These are phyloP conservation scores for Drepana falcataria DNA, from an alignment of 2,888 invertebrate genomes.

Conservation along the genomic window DNA sequence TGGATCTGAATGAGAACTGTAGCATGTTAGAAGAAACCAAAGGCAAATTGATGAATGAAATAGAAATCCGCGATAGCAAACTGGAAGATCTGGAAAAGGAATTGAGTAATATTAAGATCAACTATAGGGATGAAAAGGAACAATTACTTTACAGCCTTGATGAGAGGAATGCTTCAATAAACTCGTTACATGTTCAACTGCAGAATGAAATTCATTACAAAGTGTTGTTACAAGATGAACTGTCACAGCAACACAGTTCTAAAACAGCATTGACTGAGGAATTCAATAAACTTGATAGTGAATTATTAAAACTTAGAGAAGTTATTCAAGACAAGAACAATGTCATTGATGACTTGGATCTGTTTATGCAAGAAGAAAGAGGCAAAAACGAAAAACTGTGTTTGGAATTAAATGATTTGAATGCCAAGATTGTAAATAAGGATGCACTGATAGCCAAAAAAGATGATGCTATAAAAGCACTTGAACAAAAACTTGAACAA, in stretches of 20 bases:
- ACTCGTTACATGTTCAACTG: conserved; percentile 44
- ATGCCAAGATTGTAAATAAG: conserved; percentile 21
- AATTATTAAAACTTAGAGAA: conserved; percentile 19
- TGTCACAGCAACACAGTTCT: conserved; percentile 26
- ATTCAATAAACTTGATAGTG: conserved; percentile 21
- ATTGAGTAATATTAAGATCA: conserved; percentile 32
- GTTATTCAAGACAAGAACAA: conserved; percentile 33
- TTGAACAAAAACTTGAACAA: conserved; percentile 20
- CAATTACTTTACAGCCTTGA: conserved; percentile 38
- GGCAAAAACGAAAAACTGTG: conserved; percentile 18
- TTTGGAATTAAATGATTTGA: conserved; percentile 21
- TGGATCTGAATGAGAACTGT: conserved; percentile 30
- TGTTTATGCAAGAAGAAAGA: conserved; percentile 30
- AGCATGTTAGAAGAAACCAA: conserved; percentile 35
- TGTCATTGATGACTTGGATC: conserved; percentile 29
- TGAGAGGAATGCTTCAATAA: conserved; percentile 42
- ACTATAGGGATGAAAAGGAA: conserved; percentile 34
- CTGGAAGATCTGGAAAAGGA: conserved; percentile 37
- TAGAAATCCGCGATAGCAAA: conserved; percentile 32
- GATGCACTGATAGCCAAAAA: conserved; percentile 22
- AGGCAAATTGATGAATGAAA: conserved; percentile 31
- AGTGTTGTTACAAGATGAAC: conserved; percentile 36
- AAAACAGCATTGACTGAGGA: conserved; percentile 26
- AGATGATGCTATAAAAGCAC: conserved; percentile 21
- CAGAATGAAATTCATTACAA: conserved; percentile 51